Base-by-base conservation (phyloP, 2,113 vertebrate species). In the Saguinus imperator region DNA sequence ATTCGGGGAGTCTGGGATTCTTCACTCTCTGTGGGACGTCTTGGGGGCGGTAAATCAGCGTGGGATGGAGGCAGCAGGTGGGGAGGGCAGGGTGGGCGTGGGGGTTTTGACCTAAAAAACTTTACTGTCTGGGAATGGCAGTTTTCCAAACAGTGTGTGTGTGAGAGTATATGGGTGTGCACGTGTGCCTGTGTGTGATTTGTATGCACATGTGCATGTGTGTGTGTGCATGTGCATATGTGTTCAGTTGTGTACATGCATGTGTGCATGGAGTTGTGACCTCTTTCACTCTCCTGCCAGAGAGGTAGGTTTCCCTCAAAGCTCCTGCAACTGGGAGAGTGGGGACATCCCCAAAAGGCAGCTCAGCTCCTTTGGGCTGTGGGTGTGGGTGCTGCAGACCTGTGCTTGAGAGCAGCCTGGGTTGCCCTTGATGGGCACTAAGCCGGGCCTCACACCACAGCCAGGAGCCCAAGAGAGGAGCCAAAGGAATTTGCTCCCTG, bases 1-100 rank as follows among this genome's bases (percentile, higher is more conserved):
- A 97, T 37, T 27, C 0, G 13, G 87, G 73, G 89, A 50, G 97
- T 82, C 97, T 98, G 98, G 93, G 97, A 95, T 96, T 96, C 97
- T 77, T 98, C 98, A 93, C 0, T 61, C 94, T 61, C 93, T 57
- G 52, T 1, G 97, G 95, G 92, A 16, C 27, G 61, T 57, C 29
- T 50, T 25, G 82, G 72, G 93, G 82, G 81, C 55, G 27, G 96
- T 92, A 97, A 98, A 98, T 97, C 97, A 97, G 91, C 81, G 68
- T 48, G 58, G 97, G 96, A 96, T 83, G 96, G 96, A 96, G 97
- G 96, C 0, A 0, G 29, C 50, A 25, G 97, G 89, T 66, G 96
- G 55, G 92, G 90, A 25, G 87, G 93, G 64, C 75, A 66, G 84
- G 94, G 94, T 58, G 86, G 94, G 92, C 0, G 91, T 61, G 64